Conservation (phyloP, 2,888 invertebrate species). For the Patella depressa region DNA sequence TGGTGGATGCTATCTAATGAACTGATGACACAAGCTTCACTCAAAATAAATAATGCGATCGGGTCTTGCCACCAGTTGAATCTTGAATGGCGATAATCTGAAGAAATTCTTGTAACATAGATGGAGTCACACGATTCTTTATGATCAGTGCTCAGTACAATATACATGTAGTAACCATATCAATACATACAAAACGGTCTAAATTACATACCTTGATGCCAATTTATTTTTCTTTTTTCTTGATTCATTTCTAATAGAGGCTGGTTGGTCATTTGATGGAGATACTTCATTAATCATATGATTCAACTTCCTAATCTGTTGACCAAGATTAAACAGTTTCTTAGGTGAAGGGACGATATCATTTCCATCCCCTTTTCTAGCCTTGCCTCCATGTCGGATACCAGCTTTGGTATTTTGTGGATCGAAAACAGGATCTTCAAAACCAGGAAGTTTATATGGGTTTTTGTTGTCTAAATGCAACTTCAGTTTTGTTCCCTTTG, state of each 20-base stretch:
- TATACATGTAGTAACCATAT: too few relatives aligned
- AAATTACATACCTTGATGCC: slow-evolving; percentile 80
- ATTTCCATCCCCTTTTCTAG: slow-evolving; percentile 97
- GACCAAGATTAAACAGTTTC: slow-evolving; percentile 90
- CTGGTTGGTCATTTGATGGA: slow-evolving; percentile 74
- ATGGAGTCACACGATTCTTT: too few relatives aligned
- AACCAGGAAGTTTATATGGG: slow-evolving; percentile 89
- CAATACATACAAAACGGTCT: too few relatives aligned
- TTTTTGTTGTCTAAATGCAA: slow-evolving; percentile 81
- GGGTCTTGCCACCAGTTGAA: too few relatives aligned
- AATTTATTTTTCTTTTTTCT: slow-evolving; percentile 97
- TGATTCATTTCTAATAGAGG: slow-evolving; percentile 56
- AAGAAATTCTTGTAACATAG: too few relatives aligned
- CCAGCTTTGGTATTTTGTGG: slow-evolving; percentile 73
- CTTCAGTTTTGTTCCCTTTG: slow-evolving; percentile 86
- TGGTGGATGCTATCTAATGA: not conserved
- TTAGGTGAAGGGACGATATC: slow-evolving; percentile 95
- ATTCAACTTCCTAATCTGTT: slow-evolving; percentile 90
- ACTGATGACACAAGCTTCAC: too few relatives aligned
- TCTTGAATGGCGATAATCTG: too few relatives aligned
- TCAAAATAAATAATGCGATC: too few relatives aligned
- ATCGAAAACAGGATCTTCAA: slow-evolving; percentile 97
- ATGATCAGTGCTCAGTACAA: too few relatives aligned
- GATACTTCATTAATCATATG: slow-evolving; percentile 92
- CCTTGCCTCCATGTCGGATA: slow-evolving; percentile 74